Evolutionary conservation across 2,888 invertebrate species (phyloP).

Genomic region (Aspidapion aeneum): DNA sequence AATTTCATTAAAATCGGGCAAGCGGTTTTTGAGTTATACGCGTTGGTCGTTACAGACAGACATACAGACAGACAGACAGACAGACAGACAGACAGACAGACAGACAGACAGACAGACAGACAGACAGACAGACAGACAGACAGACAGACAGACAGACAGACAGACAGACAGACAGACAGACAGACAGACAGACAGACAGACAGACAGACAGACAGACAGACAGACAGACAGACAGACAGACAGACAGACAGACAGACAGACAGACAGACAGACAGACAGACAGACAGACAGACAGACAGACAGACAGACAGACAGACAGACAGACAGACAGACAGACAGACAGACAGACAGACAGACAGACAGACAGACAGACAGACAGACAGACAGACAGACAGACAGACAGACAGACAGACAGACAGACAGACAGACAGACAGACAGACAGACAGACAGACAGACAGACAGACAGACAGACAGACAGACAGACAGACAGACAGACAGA

Average conservation of each 20-base stretch:
- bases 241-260: constrained; percentile 11
- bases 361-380: constrained; percentile 2
- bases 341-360: constrained; percentile 5
- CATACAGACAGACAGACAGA: no score
- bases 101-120: constrained; percentile 14
- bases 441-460: no score
- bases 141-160: no score
- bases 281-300: constrained; percentile 10
- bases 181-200: constrained; percentile 15
- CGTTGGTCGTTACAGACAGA: no score
- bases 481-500: no score
- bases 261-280: constrained; percentile 14
- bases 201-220: constrained; percentile 13
- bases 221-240: constrained; percentile 7
- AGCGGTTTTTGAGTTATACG: no score
- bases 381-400: no score
- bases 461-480: no score
- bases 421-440: no score
- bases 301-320: constrained; percentile 15
- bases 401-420: no score
- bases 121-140: constrained; percentile 15
- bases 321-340: constrained; percentile 11
- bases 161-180: constrained; percentile 15
- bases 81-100: constrained; percentile 15
- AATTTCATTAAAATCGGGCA: no score